These are phyloP conservation scores for Gastracanthus pulcherrimus DNA, from an alignment of 2,888 invertebrate species.

Conservation along the genomic window DNA sequence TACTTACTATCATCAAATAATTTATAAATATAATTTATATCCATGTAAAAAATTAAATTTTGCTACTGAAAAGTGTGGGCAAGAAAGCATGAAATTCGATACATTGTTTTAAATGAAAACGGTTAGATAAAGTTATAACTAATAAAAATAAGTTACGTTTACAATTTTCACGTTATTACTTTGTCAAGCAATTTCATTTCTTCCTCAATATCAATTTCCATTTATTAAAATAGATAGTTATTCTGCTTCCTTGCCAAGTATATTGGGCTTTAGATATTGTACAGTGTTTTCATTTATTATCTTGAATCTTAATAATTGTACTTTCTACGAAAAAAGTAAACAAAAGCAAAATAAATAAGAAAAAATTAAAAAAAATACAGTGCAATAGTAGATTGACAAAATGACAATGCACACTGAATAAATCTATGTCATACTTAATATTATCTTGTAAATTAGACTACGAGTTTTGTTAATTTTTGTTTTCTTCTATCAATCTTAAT, in stretches of 20 bases:
- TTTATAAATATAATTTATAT: slow-evolving; percentile 66
- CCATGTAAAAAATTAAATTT: slow-evolving; percentile 41
- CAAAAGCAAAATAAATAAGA: not conserved
- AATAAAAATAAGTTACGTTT: slow-evolving; percentile 30
- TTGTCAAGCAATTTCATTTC: slow-evolving; percentile 11
- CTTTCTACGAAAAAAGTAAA: slow-evolving; percentile 59
- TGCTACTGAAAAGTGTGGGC: slow-evolving; percentile 9
- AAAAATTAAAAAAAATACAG: slow-evolving; percentile 65
- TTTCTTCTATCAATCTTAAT: not conserved
- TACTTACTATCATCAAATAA: slow-evolving; percentile 56
- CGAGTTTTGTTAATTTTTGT: not conserved
- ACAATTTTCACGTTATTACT: not conserved
- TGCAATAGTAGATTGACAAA: slow-evolving; percentile 66
- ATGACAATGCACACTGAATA: not conserved
- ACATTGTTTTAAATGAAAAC: not conserved
- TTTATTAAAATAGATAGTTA: slow-evolving; percentile 4
- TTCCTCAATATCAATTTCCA: slow-evolving; percentile 1
- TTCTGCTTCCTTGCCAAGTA: slow-evolving; percentile 54
- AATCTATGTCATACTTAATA: not conserved
- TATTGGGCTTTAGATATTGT: slow-evolving; percentile 65
- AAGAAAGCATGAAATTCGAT: slow-evolving; percentile 17
- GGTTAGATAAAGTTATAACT: slow-evolving; percentile 18
- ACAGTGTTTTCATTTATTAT: slow-evolving; percentile 68
- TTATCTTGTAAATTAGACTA: not conserved
- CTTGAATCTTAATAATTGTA: slow-evolving; percentile 66